Conservation (phyloP, 2,113 vertebrate species). For the Bufo bufo region DNA sequence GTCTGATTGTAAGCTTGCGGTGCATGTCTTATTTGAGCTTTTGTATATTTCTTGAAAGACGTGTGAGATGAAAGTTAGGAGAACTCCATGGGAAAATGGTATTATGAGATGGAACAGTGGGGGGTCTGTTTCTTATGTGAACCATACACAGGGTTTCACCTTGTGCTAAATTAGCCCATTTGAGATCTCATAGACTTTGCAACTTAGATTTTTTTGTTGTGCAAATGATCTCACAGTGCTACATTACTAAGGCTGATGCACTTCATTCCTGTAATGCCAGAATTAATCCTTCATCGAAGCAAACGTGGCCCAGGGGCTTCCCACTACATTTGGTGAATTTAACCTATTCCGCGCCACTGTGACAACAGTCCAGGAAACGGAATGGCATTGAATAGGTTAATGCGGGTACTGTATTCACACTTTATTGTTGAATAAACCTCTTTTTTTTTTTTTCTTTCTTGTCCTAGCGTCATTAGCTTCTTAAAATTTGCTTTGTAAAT, state of each 20-base stretch:
- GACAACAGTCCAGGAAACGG: neutral
- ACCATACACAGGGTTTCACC: slow-evolving; percentile 30
- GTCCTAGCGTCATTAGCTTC: slow-evolving; percentile 73
- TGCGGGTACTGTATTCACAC: slow-evolving; percentile 64
- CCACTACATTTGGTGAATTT: slow-evolving; percentile 21
- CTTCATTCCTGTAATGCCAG: slow-evolving; percentile 41
- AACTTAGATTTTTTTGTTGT: slow-evolving; percentile 29
- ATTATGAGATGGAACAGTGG: slow-evolving; percentile 33
- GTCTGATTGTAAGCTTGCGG: slow-evolving; percentile 20
- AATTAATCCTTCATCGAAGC: slow-evolving; percentile 4
- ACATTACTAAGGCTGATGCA: neutral
- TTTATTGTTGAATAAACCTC: slow-evolving; percentile 69
- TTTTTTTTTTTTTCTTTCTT: slow-evolving; percentile 69
- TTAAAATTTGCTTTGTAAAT: slow-evolving; percentile 80
- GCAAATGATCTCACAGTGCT: slow-evolving; percentile 49
- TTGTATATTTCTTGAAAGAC: slow-evolving; percentile 22
- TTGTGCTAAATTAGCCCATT: neutral
- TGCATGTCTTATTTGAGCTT: slow-evolving; percentile 41
- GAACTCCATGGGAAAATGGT: slow-evolving; percentile 52
- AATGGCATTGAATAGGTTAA: slow-evolving; percentile 6
- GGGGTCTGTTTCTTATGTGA: slow-evolving; percentile 39
- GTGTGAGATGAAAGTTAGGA: slow-evolving; percentile 35
- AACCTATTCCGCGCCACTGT: slow-evolving; percentile 20
- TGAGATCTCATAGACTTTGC: neutral
- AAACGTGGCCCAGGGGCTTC: neutral